A percentile compares a stretch with the other conserved stretches of the same genome.
phyloP scores from a whole-genome alignment of 2,113 vertebrate species.

The Myxocyprinus asiaticus region DNA sequence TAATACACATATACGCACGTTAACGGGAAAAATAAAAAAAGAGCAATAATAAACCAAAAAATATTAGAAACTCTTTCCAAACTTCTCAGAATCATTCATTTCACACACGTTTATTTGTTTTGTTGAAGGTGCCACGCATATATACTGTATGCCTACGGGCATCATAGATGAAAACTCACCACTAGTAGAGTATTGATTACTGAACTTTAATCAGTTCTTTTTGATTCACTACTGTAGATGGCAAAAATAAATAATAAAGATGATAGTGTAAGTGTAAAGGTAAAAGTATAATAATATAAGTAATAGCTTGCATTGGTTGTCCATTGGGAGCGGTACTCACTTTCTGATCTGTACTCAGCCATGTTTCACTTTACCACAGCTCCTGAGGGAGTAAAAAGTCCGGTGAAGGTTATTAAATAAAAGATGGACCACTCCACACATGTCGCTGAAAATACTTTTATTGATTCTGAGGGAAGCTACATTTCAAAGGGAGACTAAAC shows the following conservation, averaged over 20 bases:
- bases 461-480: conserved; percentile 47
- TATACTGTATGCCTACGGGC: no score
- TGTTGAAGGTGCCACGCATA: no score
- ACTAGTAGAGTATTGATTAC: no score
- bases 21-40: not conserved
- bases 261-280: no score
- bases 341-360: not conserved
- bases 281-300: not conserved
- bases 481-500: conserved; percentile 15
- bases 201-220: not conserved
- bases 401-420: conserved; percentile 37
- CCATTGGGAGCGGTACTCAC: not conserved
- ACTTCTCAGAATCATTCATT: not conserved
- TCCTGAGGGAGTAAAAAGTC: conserved; percentile 7
- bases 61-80: not conserved
- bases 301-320: not conserved
- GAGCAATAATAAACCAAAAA: not conserved
- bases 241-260: not conserved
- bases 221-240: not conserved
- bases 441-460: conserved; percentile 20
- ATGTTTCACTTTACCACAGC: not conserved
- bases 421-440: conserved; percentile 24
- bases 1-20: not conserved
- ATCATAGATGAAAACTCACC: no score
- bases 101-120: no score